These are phyloP conservation scores for Pangasianodon hypophthalmus DNA, from an alignment of 2,113 vertebrate species.

Conservation along the genomic window DNA sequence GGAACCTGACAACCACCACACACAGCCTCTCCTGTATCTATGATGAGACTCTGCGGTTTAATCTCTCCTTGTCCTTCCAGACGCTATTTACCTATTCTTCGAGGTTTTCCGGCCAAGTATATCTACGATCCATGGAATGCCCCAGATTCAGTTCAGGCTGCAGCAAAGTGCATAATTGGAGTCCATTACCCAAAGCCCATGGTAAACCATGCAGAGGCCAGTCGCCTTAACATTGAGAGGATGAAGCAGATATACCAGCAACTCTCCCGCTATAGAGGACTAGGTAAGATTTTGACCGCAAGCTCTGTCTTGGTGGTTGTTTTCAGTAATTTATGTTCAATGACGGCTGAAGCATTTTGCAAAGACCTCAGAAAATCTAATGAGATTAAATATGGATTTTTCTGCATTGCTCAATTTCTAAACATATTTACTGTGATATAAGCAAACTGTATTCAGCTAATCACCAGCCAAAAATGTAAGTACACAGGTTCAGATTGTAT, in stretches of 20 bases:
- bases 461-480: not conserved
- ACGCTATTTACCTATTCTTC: constrained; percentile 78
- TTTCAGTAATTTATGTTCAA: not conserved
- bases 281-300: constrained; percentile 61
- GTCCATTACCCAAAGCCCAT: constrained; percentile 79
- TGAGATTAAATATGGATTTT: not conserved
- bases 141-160: constrained; percentile 72
- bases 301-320: not conserved
- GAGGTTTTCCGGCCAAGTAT: constrained; percentile 80
- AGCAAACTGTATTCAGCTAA: not conserved
- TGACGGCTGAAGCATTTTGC: not conserved
- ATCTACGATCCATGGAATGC: constrained; percentile 82
- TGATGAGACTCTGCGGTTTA: constrained; percentile 61
- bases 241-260: constrained; percentile 84
- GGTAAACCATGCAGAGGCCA: constrained; percentile 77
- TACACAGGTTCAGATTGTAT: not conserved
- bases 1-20: constrained; percentile 12
- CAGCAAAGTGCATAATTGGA: constrained; percentile 77
- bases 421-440: not conserved
- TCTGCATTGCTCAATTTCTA: not conserved
- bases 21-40: constrained; percentile 41
- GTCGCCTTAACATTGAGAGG: constrained; percentile 80
- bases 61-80: constrained; percentile 72
- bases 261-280: constrained; percentile 77
- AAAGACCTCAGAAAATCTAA: not conserved